Evolutionary conservation across 2,113 vertebrate genomes (phyloP).

Genomic region (Tiliqua scincoides): DNA sequence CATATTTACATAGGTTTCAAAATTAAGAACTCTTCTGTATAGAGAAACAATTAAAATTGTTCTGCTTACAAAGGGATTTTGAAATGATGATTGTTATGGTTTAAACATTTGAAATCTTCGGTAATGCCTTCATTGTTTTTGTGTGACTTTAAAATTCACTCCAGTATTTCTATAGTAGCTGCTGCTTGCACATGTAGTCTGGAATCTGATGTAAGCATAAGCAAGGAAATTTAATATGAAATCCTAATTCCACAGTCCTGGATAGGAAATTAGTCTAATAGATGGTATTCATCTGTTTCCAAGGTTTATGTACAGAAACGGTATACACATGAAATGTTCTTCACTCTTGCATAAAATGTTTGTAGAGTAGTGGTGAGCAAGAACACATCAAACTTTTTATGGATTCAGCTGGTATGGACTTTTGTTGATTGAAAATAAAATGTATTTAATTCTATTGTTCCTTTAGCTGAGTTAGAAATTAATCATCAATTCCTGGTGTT

Average conservation of each 20-base stretch:
- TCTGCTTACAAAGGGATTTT: slow-evolving; percentile 70
- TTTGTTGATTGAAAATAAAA: slow-evolving; percentile 73
- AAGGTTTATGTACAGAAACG: slow-evolving; percentile 79
- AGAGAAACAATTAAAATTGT: slow-evolving; percentile 68
- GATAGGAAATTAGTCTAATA: slow-evolving; percentile 71
- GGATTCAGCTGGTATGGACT: slow-evolving; percentile 62
- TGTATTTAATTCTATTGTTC: slow-evolving; percentile 70
- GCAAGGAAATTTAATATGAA: slow-evolving; percentile 71
- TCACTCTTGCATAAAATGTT: slow-evolving; percentile 77
- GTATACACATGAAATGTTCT: slow-evolving; percentile 76
- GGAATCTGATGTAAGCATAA: slow-evolving; percentile 68
- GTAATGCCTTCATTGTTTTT: slow-evolving; percentile 71
- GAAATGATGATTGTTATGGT: slow-evolving; percentile 67
- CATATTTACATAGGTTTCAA: slow-evolving; percentile 72
- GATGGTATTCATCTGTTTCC: slow-evolving; percentile 71
- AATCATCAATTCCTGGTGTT: slow-evolving; percentile 94
- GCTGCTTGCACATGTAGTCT: slow-evolving; percentile 67
- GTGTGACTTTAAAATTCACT: slow-evolving; percentile 70
- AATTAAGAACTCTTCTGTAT: slow-evolving; percentile 66
- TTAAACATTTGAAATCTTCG: slow-evolving; percentile 70
- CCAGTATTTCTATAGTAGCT: slow-evolving; percentile 53
- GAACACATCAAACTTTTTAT: slow-evolving; percentile 68
- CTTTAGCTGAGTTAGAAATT: slow-evolving; percentile 67
- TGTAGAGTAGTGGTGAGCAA: slow-evolving; percentile 67
- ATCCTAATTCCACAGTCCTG: slow-evolving; percentile 78